Percentiles rank a stretch among this genome's conserved stretches.
These are phyloP conservation scores for Chunga burmeisteri DNA, from an alignment of 2,113 vertebrate genomes.

Conservation along the genomic window DNA sequence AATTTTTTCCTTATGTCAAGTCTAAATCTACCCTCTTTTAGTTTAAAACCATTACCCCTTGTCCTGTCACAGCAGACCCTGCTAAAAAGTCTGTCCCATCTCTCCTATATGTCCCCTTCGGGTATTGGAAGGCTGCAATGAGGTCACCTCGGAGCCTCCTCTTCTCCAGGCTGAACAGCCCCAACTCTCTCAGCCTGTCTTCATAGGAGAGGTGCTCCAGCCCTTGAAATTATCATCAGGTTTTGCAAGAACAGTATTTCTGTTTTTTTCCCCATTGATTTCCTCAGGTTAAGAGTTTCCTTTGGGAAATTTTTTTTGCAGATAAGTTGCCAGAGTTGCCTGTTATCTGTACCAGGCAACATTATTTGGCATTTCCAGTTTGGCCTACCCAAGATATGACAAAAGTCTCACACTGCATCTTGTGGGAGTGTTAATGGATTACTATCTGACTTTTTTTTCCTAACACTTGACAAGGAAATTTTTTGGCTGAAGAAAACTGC, in stretches of 20 bases:
- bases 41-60: too few species aligned
- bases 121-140: too few species aligned
- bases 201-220: too few species aligned
- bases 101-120: too few species aligned
- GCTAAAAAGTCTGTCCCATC: too few species aligned
- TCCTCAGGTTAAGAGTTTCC: not conserved
- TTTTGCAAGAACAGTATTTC: not conserved
- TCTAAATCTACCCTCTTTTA: too few species aligned
- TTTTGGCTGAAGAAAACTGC: not conserved
- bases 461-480: not conserved
- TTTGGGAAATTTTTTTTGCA: not conserved
- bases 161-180: too few species aligned
- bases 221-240: not conserved
- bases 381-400: not conserved
- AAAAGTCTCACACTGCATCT: not conserved
- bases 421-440: not conserved
- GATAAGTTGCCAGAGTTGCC: not conserved
- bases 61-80: too few species aligned
- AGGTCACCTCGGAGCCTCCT: too few species aligned
- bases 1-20: too few species aligned
- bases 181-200: too few species aligned
- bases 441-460: not conserved
- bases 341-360: not conserved
- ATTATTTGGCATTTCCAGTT: not conserved
- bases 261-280: not conserved